A percentile compares a stretch with the other conserved stretches of the same genome.
These are phyloP conservation scores for Eristalis pertinax DNA, from an alignment of 2,888 invertebrate genomes.

Conservation along the genomic window DNA sequence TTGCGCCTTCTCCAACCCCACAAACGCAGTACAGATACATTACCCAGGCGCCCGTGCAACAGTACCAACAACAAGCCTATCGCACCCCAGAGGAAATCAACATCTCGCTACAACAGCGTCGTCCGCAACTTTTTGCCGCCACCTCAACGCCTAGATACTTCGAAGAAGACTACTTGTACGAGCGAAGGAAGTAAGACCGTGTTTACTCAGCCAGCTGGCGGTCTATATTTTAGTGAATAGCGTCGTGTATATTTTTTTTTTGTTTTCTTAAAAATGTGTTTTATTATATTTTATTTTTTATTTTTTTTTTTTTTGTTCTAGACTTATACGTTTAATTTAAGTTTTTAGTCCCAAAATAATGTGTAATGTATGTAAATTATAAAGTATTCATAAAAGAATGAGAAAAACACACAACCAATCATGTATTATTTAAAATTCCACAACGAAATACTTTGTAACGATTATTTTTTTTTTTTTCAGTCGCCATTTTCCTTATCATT, in stretches of 20 bases:
- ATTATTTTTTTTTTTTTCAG: slow-evolving; percentile 38
- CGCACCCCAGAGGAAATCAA: slow-evolving; percentile 93
- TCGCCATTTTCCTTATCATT: slow-evolving; percentile 27
- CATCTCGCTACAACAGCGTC: slow-evolving; percentile 91
- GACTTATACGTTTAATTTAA: slow-evolving; percentile 51
- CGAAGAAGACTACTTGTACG: slow-evolving; percentile 81
- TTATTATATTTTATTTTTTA: slow-evolving; percentile 35
- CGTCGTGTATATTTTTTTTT: slow-evolving; percentile 64
- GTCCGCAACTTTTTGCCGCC: slow-evolving; percentile 81
- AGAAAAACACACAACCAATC: slow-evolving; percentile 12
- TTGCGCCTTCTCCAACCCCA: slow-evolving; percentile 80
- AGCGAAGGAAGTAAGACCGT: slow-evolving; percentile 78
- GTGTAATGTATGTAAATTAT: slow-evolving; percentile 69
- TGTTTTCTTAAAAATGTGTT: slow-evolving; percentile 18
- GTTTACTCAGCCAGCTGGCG: neutral
- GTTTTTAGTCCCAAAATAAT: slow-evolving; percentile 69
- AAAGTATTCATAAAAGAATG: slow-evolving; percentile 52
- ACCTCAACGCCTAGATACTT: slow-evolving; percentile 81
- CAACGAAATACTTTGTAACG: slow-evolving; percentile 39
- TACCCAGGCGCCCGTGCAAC: slow-evolving; percentile 79
- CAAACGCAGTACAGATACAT: slow-evolving; percentile 79
- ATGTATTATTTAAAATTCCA: slow-evolving; percentile 56
- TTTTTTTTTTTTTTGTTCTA: slow-evolving; percentile 51
- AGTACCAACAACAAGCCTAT: slow-evolving; percentile 87
- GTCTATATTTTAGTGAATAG: slow-evolving; percentile 46